A percentile compares a stretch with the other conserved stretches of the same genome.
These are phyloP conservation scores for Volucella zonaria DNA, from an alignment of 2,888 invertebrate species.

Conservation along the genomic window DNA sequence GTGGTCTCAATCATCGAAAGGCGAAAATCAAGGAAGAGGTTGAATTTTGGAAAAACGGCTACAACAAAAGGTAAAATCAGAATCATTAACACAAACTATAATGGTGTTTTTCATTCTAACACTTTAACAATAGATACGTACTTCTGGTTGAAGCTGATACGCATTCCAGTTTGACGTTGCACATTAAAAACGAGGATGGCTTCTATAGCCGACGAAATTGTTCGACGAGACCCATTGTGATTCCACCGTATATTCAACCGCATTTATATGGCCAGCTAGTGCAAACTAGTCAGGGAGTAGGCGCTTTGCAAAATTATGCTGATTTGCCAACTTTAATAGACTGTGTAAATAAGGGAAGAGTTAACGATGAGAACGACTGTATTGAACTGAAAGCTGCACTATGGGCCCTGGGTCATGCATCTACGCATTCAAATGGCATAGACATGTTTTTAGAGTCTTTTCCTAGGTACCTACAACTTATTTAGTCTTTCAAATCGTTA, in stretches of 20 bases:
- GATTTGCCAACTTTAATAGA: constrained; percentile 79
- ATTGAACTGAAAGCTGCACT: constrained; percentile 92
- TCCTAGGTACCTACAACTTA: constrained; percentile 76
- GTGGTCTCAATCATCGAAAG: constrained; percentile 87
- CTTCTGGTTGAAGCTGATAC: constrained; percentile 94
- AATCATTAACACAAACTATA: not conserved
- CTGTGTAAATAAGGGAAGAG: constrained; percentile 83
- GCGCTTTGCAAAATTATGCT: constrained; percentile 79
- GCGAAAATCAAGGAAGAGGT: constrained; percentile 89
- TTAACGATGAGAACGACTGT: constrained; percentile 87
- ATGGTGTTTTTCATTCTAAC: constrained; percentile 21
- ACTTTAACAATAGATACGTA: constrained; percentile 87
- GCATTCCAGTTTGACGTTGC: constrained; percentile 93
- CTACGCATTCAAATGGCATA: constrained; percentile 89
- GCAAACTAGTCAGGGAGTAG: constrained; percentile 85
- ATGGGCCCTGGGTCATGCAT: constrained; percentile 94
- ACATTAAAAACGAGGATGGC: constrained; percentile 91
- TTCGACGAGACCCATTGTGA: constrained; percentile 84
- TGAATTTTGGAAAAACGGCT: constrained; percentile 90
- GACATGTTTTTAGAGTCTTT: constrained; percentile 85
- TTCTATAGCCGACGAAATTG: constrained; percentile 88
- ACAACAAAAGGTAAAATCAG: constrained; percentile 86
- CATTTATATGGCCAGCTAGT: constrained; percentile 94
- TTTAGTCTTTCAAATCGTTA: not conserved
- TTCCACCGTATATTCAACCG: constrained; percentile 84